These are phyloP conservation scores for Platygyra sinensis DNA, from an alignment of 64 coral and sea anemone genomes.

Conservation along the genomic window DNA sequence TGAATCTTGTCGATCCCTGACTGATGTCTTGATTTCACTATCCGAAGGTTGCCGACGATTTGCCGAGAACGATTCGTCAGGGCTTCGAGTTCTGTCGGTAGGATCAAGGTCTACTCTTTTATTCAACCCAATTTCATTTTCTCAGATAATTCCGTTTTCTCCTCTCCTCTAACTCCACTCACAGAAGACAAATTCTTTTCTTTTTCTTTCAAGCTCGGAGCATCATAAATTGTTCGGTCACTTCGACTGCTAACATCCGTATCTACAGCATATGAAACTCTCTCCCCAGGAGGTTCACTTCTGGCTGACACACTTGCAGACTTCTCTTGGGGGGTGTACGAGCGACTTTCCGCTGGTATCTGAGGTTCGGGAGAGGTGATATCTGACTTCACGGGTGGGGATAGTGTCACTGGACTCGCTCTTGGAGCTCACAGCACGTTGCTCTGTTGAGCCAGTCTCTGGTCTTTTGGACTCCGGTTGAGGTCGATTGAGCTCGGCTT, in stretches of 20 bases:
- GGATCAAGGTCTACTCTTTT: neutral
- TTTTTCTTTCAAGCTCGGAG: conserved; percentile 19
- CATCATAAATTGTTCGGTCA: conserved; percentile 12
- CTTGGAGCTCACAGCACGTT: neutral
- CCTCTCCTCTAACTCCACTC: neutral
- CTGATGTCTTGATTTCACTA: neutral
- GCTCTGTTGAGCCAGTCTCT: conserved; percentile 4
- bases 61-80: neutral
- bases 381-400: conserved; percentile 25
- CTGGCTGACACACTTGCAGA: neutral
- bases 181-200: neutral
- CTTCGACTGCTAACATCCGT: conserved; percentile 20
- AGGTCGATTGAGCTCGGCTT: conserved; percentile 57
- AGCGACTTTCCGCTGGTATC: conserved; percentile 16
- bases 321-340: conserved; percentile 6
- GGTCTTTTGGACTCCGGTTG: conserved; percentile 30
- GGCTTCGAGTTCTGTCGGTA: neutral
- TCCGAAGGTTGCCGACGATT: neutral
- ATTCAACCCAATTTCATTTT: neutral
- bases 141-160: neutral
- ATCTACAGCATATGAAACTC: conserved; percentile 5
- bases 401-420: conserved; percentile 7
- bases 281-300: neutral
- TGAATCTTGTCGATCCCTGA: neutral
- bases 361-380: conserved; percentile 23